A percentile compares a stretch with the other conserved stretches of the same genome.
Conservation (phyloP, 2,888 invertebrate genomes). For the Drosophila histrio region DNA sequence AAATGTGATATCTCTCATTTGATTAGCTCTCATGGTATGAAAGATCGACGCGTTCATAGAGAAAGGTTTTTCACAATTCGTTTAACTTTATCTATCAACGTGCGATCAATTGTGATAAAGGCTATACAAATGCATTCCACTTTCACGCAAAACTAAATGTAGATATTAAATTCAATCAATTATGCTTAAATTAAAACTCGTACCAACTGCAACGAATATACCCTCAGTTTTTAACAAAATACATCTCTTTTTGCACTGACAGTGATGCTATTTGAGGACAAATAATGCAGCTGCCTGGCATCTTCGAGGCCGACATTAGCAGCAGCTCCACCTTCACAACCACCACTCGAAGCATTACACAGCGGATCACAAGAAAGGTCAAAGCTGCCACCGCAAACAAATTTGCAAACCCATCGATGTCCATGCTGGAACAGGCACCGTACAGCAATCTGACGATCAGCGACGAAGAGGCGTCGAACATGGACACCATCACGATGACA, state of each 20-base stretch:
- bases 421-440: slow-evolving; percentile 26
- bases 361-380: slow-evolving; percentile 15
- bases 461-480: neutral
- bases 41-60: too few relatives aligned
- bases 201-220: neutral
- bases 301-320: slow-evolving; percentile 18
- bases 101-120: neutral
- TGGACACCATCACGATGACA: neutral
- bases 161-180: neutral
- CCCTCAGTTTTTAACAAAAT: neutral
- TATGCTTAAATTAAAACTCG: neutral
- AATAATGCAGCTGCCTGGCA: slow-evolving; percentile 47
- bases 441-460: slow-evolving; percentile 8
- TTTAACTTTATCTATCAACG: neutral
- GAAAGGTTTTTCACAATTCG: neutral
- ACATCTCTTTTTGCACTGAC: neutral
- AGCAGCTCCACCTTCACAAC: slow-evolving; percentile 6
- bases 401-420: slow-evolving; percentile 15
- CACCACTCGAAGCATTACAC: slow-evolving; percentile 5
- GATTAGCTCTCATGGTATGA: too few relatives aligned
- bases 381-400: neutral
- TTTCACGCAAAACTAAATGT: neutral
- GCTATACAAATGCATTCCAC: neutral
- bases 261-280: slow-evolving; percentile 32
- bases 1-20: too few relatives aligned